Percentiles rank a stretch among this genome's conserved stretches.
These are phyloP conservation scores for Pipistrellus pygmaeus DNA, from an alignment of 2,797 vertebrate species.

Conservation along the genomic window DNA sequence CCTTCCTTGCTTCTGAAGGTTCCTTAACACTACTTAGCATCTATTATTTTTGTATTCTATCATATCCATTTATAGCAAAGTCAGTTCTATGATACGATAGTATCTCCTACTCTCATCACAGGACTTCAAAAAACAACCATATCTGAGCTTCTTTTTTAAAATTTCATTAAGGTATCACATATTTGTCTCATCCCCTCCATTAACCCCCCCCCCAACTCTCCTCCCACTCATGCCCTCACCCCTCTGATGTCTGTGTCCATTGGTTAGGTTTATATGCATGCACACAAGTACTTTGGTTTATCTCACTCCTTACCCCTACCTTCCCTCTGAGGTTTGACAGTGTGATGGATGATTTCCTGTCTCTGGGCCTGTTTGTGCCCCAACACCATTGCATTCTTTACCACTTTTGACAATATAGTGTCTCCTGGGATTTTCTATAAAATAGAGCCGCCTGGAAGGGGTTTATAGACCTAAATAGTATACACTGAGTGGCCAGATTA, in stretches of 20 bases:
- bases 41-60: constrained; percentile 2
- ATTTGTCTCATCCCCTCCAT: no score
- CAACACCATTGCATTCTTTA: not conserved
- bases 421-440: not conserved
- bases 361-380: not conserved
- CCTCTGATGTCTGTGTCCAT: no score
- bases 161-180: no score
- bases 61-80: not conserved
- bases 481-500: no score
- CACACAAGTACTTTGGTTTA: no score
- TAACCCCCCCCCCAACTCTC: no score
- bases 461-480: not conserved
- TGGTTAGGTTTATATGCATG: no score
- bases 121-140: not conserved
- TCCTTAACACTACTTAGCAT: not conserved
- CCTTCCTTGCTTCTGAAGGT: not conserved
- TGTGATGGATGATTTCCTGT: no score
- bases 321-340: no score
- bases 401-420: not conserved
- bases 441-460: not conserved
- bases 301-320: no score
- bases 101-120: not conserved
- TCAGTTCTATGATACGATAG: not conserved
- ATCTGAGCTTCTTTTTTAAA: no score
- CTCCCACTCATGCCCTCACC: no score